A percentile compares a stretch with the other conserved stretches of the same genome.
These are phyloP conservation scores for Drosophila cardini DNA, from an alignment of 1,140 invertebrate genomes.

Conservation along the genomic window DNA sequence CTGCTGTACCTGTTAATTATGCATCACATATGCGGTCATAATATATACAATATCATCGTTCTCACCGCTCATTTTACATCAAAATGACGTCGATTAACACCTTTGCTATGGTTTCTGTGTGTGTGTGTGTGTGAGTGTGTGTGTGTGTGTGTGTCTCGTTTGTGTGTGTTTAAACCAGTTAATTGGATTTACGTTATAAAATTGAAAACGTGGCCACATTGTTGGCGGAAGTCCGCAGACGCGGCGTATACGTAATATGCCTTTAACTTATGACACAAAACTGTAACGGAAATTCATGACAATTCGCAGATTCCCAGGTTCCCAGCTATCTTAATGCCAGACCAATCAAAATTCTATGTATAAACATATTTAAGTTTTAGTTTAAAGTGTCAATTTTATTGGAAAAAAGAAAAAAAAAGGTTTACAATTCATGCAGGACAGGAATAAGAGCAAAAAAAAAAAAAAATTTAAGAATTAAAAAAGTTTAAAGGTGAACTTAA, in stretches of 20 bases:
- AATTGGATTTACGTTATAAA: conserved; percentile 81
- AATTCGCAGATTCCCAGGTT: too few species aligned
- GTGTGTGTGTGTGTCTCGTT: conserved; percentile 1
- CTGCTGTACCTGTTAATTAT: conserved; percentile 76
- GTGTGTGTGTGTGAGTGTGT: conserved; percentile 12
- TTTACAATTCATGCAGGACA: too few species aligned
- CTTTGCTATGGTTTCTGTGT: conserved; percentile 41
- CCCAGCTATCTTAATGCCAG: too few species aligned
- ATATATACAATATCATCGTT: conserved; percentile 55
- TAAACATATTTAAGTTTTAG: too few species aligned
- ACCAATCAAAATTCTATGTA: too few species aligned
- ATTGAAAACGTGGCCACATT: conserved; percentile 67
- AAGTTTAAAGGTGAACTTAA: too few species aligned
- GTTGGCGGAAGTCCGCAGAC: conserved; percentile 54
- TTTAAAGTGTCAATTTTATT: too few species aligned
- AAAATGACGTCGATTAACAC: conserved; percentile 82
- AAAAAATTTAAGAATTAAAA: not conserved
- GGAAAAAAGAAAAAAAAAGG: not conserved
- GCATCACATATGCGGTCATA: conserved; percentile 52
- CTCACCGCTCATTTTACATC: conserved; percentile 75
- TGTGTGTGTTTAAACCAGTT: conserved; percentile 53
- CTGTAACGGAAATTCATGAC: not conserved
- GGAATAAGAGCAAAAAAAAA: not conserved
- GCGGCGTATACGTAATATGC: conserved; percentile 70
- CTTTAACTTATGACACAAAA: conserved; percentile 11